Base-by-base conservation (phyloP, 2,888 invertebrate species). In the Sinodicranocentrus sp. region DNA sequence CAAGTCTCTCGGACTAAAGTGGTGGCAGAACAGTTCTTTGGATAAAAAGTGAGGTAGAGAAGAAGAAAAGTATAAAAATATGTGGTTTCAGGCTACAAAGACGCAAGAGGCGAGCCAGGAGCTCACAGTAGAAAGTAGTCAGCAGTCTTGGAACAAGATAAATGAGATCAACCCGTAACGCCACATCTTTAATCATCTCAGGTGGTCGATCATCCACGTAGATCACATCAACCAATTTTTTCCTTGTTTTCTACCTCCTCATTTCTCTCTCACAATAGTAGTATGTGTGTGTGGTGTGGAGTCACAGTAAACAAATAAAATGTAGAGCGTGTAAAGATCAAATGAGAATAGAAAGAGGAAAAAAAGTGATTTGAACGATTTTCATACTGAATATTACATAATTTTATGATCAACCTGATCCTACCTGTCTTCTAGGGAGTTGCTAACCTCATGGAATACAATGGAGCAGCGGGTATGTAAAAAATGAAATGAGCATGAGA, bases 131-230 rank as follows among this genome's bases (percentile, higher is more conserved):
- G 76, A 76, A 83, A 83, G 76, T 54, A 83, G 82, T 83, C 82
- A 83, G 82, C 82, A 83, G 82, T 76, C 82, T 61, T 23, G 68
- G 65, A 75, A 71, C 52, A 83, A 83, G 82, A 83, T 83, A 83
- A 83, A 83, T 83, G 82, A 83, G 82, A 83, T 83, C 82, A 83
- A 77, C 82, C 76, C 82, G 82, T 77, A 83, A 83, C 71, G 82
- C 82, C 82, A 83, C 82, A 83, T 83, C 76, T 76, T 83, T 85
- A 70, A 83, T 84, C 88, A 87, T 88, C 88, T 87, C 86, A 85
- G 88, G 88, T 88, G 88, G 88, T 88, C 88, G 87, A 87, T 87
- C 82, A 77, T 83, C 76, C 82, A 83, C 76, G 82, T 83, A 83
- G 82, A 83, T 83, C 82, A 83, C 76, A 83, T 78, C 70, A 77